Evolutionary conservation across 1,140 invertebrate species (phyloP), one percentile per base, ranked within the genome.

Genomic region (Drosophila subpulchrella): DNA sequence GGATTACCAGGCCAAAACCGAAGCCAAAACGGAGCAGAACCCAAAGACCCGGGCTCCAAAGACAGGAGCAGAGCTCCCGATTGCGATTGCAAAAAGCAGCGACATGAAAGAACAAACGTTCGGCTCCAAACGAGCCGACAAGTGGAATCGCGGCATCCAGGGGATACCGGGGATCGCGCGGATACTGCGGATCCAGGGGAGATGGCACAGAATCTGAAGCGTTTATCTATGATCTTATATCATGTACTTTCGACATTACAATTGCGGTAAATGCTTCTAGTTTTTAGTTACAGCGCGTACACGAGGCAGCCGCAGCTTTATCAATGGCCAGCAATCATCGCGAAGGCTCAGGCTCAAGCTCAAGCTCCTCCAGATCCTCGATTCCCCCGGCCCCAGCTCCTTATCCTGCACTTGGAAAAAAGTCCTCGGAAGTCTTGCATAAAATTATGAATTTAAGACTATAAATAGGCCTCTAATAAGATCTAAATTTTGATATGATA

Each of bases 191-290:
- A 47, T 42, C 57, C 20, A 30, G 59, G 47, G 76, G 63, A 88
- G 83, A 86, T 86, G 85, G 75, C 72, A 74, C 85, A 80, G 80
- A 88, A 89, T 90, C 85, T 89, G 84, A 90, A 85, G 78, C 80
- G 78, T 91, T 91, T 91, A 91, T 91, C 90, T 90, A 84, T 75
- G 83, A 91, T 91, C 90, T 91, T 91, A 91, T 91, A 91, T 91
- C 90, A 90, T 91, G 90, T 91, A 91, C 90, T 91, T 91, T 91
- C 90, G 90, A 91, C 90, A 91, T 91, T 91, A 91, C 90, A 91
- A 91, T 91, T 91, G 90, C 90, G 90, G 90, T 91, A 91, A 91
- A 91, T 91, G 90, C 90, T 91, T 91, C 90, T 89, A 91, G 90
- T 91, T 91, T 91, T 91, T 91, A 91, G 83, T 91, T 91, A 88